Evolutionary conservation across 2,797 vertebrate species (phyloP).

Genomic region (Phoebastria nigripes): DNA sequence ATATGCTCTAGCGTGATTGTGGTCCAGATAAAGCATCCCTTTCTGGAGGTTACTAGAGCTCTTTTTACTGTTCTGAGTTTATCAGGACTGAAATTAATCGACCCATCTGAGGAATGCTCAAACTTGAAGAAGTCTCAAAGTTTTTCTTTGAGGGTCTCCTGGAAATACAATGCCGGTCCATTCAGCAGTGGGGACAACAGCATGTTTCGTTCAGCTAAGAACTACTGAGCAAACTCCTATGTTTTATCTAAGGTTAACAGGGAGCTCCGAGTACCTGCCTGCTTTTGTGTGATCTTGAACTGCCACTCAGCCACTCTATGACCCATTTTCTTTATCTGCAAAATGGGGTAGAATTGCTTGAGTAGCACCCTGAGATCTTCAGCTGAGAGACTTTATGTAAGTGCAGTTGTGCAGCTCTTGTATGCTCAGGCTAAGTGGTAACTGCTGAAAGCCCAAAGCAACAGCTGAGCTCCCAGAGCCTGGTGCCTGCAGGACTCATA

Average conservation of each 20-base stretch:
- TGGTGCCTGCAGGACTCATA: neutral
- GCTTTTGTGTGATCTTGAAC: neutral
- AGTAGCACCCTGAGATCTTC: neutral
- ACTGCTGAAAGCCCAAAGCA: neutral
- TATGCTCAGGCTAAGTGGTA: accelerated
- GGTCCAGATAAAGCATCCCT: neutral
- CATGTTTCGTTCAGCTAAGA: neutral
- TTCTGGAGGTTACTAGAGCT: neutral
- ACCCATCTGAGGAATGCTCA: neutral
- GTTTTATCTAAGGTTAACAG: neutral
- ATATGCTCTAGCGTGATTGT: neutral
- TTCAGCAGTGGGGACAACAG: neutral
- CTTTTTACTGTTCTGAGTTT: neutral
- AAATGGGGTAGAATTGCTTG: neutral
- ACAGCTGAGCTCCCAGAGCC: neutral
- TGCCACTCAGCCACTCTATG: neutral
- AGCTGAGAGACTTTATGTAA: neutral
- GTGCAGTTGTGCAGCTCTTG: neutral
- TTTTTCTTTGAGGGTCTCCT: neutral
- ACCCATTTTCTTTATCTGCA: neutral
- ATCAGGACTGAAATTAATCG: neutral
- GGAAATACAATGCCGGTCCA: neutral
- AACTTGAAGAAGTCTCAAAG: neutral
- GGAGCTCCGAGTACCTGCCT: neutral
- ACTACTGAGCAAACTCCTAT: neutral